Base-by-base conservation (phyloP, 2,113 vertebrate genomes). In the Mormoops blainvillei region DNA sequence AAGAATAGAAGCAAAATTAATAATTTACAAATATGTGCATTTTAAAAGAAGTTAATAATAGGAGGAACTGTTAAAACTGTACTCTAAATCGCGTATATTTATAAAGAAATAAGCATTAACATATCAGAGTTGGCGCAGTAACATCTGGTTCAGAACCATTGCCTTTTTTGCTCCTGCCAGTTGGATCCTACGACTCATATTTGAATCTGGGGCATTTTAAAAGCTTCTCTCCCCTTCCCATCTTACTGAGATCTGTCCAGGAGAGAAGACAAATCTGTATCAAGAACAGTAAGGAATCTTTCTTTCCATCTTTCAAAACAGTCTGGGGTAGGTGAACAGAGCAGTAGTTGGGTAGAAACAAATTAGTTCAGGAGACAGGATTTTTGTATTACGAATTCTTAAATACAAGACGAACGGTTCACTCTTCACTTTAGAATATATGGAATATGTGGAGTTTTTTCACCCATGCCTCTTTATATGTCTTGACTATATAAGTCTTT, bases 221-320 rank as follows among this genome's bases (percentile, higher is more conserved):
- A 97, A 95, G 13, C 58, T 45, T 90, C 67, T 94, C 95, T 96
- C 52, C 67, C 43, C 70, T 96, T 94, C 87, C 92, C 96, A 97
- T 97, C 88, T 97, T 89, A 97, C 97, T 94, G 88, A 92, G 54
- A 96, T 85, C 52, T 92, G 97, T 96, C 83, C 20, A 83, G 77
- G 87, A 95, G 56, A 73, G 18, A 95, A 92, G 81, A 74, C 65
- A 96, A 81, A 74, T 87, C 77, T 78, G 78, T 91, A 85, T 87
- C 74, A 93, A 88, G 70, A 94, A 86, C 93, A 89, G 78, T 89
- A 89, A 97, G 78, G 24, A 77, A 90, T 84, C 73, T 80, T 89
- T 68, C 31, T 95, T 89, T 87, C 65, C 18, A 3, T 87, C 87
- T 94, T 80, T 94, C 68, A 71, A 91, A 97, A 76, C 76, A 93